Conservation (phyloP, 2,888 invertebrate genomes). For the Glomeris marginata region DNA sequence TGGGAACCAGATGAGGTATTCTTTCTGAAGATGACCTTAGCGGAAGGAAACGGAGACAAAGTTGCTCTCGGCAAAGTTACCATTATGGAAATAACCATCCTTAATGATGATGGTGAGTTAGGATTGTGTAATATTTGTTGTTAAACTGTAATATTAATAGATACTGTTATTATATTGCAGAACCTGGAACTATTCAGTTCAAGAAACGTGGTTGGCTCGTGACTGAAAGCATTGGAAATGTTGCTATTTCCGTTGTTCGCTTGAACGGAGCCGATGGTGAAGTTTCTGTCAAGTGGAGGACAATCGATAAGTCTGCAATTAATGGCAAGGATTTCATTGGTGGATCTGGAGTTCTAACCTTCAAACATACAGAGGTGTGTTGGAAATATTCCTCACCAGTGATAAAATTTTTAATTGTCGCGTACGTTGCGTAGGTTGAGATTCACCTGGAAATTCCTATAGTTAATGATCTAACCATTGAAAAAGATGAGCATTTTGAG, state of each 20-base stretch:
- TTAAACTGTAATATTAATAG: slow-evolving; percentile 3
- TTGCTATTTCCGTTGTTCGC: slow-evolving; percentile 34
- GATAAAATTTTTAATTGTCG: neutral
- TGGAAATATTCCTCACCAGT: neutral
- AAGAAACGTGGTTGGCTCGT: slow-evolving; percentile 39
- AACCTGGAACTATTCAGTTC: slow-evolving; percentile 40
- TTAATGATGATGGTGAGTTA: slow-evolving; percentile 41
- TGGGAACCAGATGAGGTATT: slow-evolving; percentile 47
- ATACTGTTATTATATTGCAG: slow-evolving; percentile 24
- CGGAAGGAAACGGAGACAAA: slow-evolving; percentile 23
- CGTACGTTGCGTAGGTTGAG: slow-evolving; percentile 28
- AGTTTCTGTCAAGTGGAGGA: slow-evolving; percentile 37
- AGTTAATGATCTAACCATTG: slow-evolving; percentile 40
- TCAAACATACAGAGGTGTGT: slow-evolving; percentile 33
- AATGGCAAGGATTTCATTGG: slow-evolving; percentile 38
- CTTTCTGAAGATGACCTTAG: slow-evolving; percentile 36
- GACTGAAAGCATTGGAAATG: slow-evolving; percentile 38
- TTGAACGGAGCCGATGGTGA: slow-evolving; percentile 40
- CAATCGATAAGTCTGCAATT: slow-evolving; percentile 40
- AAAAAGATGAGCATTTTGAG: slow-evolving; percentile 45
- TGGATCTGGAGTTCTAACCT: slow-evolving; percentile 34
- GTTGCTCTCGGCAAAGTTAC: slow-evolving; percentile 36
- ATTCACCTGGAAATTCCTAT: slow-evolving; percentile 39
- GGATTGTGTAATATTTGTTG: neutral
- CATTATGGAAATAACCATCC: slow-evolving; percentile 42